These are phyloP conservation scores for Geophilus truncorum DNA, from an alignment of 2,888 invertebrate genomes.

Conservation along the genomic window DNA sequence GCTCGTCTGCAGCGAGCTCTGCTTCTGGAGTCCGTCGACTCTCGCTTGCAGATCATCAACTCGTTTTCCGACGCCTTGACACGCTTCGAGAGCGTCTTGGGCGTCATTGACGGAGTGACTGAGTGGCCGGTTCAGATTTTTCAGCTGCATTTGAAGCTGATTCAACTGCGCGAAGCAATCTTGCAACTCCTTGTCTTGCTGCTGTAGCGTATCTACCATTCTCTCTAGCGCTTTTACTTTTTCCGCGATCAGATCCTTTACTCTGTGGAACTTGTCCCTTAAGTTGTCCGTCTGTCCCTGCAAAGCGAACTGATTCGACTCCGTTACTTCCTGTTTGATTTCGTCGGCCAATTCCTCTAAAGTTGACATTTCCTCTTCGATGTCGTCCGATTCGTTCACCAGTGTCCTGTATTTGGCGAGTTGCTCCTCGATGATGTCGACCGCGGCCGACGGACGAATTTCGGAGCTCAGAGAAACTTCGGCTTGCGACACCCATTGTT, in stretches of 20 bases:
- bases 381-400: conserved; percentile 42
- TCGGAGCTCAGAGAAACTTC: conserved; percentile 80
- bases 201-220: conserved; percentile 70
- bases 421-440: conserved; percentile 81
- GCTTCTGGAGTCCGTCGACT: conserved; percentile 61
- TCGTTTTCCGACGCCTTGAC: conserved; percentile 42
- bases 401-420: conserved; percentile 57
- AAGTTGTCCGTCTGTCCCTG: conserved; percentile 73
- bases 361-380: conserved; percentile 39
- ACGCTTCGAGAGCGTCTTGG: conserved; percentile 59
- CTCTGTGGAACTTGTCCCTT: conserved; percentile 69
- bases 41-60: conserved; percentile 43
- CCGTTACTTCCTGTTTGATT: conserved; percentile 71
- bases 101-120: conserved; percentile 85
- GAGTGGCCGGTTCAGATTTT: conserved; percentile 76
- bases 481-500: conserved; percentile 84
- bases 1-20: conserved; percentile 40
- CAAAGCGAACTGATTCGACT: conserved; percentile 76
- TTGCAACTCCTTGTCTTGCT: conserved; percentile 71
- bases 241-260: conserved; percentile 69
- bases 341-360: conserved; percentile 58
- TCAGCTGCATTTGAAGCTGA: conserved; percentile 74
- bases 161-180: conserved; percentile 74
- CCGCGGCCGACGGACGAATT: conserved; percentile 65
- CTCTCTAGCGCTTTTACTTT: conserved; percentile 56